Evolutionary conservation across 1,140 invertebrate genomes (phyloP), one percentile per base, ranked within the genome.

Genomic region (Bactericera cockerelli): DNA sequence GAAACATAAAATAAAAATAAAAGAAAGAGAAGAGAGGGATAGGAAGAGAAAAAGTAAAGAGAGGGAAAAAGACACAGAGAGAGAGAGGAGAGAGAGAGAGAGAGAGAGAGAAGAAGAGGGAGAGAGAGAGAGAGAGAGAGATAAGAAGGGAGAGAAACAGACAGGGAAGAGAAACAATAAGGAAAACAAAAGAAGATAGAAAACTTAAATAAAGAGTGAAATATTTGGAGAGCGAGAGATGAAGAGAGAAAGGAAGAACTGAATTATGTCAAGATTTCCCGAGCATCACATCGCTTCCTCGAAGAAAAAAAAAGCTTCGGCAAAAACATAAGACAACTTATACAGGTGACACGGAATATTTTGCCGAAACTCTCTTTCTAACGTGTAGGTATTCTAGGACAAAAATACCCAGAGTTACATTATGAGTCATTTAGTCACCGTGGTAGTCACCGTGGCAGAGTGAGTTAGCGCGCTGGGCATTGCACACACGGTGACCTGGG

Each of bases 151-250:
- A 4, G 19, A 49, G 22, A 16, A 49, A 49, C 16, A 36, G 10
- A 10, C 16, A 19, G n/a, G 19, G 19, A 49, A 49, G n/a, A 49
- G 42, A 49, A 49, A 49, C 42, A 49, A 31, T 31, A 4, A 31
- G 28, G 28, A 13, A 13, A 31, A 31, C 28, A 31, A 31, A 49
- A 49, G 22, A 16, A 49, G 42, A 49, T 49, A 49, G 42, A 49
- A 49, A 49, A 49, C 42, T 49, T 49, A 49, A 49, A 49, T 49
- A 49, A 49, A 49, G 42, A 49, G 42, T 49, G 19, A 49, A 49
- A 49, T 49, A 49, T 49, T 49, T 49, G 42, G 42, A 49, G 19
- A 49, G 19, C 19, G 42, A 49, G 42, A 31, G 42, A n/a, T n/a
- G n/a, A n/a, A n/a, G n/a, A 49, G 19, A 49, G 42, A 4, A 49